Evolutionary conservation across 2,888 invertebrate species (phyloP), one percentile per base, ranked within the genome.

Genomic region (Cryptus armator): DNA sequence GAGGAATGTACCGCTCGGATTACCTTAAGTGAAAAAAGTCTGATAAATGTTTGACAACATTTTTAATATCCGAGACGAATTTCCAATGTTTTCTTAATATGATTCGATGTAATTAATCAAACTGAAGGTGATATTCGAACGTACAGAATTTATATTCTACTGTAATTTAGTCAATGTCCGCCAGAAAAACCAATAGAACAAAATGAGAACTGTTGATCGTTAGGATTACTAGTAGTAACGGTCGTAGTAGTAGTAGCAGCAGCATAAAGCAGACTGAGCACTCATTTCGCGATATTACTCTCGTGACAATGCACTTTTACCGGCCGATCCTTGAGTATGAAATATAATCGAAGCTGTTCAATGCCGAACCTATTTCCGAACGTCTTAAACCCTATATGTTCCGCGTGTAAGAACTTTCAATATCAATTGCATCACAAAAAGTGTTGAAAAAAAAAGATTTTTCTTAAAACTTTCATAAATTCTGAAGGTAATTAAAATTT

Each of bases 201-300:
- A 56, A 19, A 56, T 56, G 56, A 56, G 19, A 19, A 56, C 24
- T 24, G 56, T 19, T 19, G 56, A 56, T 67, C 16, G 56, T 37
- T 37, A 10, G n/a, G 37, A 10, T 16, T 37, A 53, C 10, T 6
- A 53, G 53, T 37, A 32, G 19, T 53, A 16, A 19, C 16, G 53
- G 37, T 32, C 32, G 51, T 37, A 53, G 37, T 37, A 53, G 51
- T 37, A 53, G 5, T 56, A 24, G 12, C 37, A 24, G 16, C 24
- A 19, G 19, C 16, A 19, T 24, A 7, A 44, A 72, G 16, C 43
- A 56, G 44, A 24, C 7, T 44, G 71, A 43, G 44, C 24, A 44
- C 71, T 72, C 43, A 72, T 72, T 72, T 53, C 71, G 44, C 43
- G 56, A 37, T n/a, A 72, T 72, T 43, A 72, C 56, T 56, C 56